Conservation (phyloP, 1,140 invertebrate species). For the Meloidogyne hapla region DNA sequence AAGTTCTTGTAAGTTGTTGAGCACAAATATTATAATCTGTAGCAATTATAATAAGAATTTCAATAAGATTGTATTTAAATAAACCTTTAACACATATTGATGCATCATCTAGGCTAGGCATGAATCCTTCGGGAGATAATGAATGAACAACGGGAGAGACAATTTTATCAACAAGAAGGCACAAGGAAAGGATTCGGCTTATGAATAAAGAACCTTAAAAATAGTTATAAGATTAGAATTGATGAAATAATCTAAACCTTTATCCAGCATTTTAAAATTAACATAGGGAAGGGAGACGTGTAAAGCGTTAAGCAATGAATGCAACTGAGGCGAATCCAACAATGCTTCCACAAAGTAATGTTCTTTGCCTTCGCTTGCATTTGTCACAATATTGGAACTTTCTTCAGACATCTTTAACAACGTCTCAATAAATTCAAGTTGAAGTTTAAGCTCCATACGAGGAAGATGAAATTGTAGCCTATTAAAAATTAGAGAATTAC, state of each 20-base stretch:
- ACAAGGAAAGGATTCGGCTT: slow-evolving; percentile 25
- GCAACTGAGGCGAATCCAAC: slow-evolving; percentile 8
- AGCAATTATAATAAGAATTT: slow-evolving; percentile 11
- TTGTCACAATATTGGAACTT: neutral
- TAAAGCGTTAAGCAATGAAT: slow-evolving; percentile 9
- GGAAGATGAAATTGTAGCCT: slow-evolving; percentile 17
- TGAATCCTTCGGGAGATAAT: slow-evolving; percentile 45
- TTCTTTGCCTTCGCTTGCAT: neutral
- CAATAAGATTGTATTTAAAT: too few relatives aligned
- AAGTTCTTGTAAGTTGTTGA: slow-evolving; percentile 47
- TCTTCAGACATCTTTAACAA: neutral
- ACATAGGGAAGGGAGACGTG: slow-evolving; percentile 3
- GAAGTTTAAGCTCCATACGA: neutral
- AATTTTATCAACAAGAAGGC: slow-evolving; percentile 34
- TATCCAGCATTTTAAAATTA: neutral
- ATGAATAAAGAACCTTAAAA: slow-evolving; percentile 1
- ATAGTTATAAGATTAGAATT: neutral
- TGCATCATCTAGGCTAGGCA: slow-evolving; percentile 15
- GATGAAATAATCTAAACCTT: neutral
- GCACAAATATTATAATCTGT: slow-evolving; percentile 2
- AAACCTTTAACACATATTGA: slow-evolving; percentile 10
- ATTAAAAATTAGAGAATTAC: neutral
- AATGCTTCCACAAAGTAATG: neutral
- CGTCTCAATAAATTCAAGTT: neutral
- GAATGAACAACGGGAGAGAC: slow-evolving; percentile 39